Evolutionary conservation across 92 coral and sea anemone species (phyloP).

Genomic region (Zoanthus sociatus): DNA sequence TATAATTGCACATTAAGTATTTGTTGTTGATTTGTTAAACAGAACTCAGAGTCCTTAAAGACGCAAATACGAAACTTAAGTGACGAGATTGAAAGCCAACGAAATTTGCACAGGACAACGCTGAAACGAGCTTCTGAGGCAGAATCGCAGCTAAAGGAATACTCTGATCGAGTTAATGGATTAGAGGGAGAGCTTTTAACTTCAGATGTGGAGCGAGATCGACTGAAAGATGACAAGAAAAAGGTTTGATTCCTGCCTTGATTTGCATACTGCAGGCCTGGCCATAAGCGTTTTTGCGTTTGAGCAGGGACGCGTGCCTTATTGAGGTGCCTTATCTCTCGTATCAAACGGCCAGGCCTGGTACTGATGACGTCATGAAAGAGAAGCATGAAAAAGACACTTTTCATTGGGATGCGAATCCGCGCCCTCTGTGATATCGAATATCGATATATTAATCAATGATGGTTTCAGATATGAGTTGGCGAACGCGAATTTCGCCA

Average conservation of each 20-base stretch:
- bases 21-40: slow-evolving; percentile 25
- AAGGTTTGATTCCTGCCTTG: slow-evolving; percentile 66
- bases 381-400: too few species aligned
- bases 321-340: too few species aligned
- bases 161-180: slow-evolving; percentile 84
- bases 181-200: slow-evolving; percentile 94
- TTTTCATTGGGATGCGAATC: too few species aligned
- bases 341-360: too few species aligned
- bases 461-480: too few species aligned
- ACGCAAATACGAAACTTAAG: slow-evolving; percentile 81
- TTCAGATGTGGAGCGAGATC: slow-evolving; percentile 97
- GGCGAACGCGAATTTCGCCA: too few species aligned
- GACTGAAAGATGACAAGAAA: slow-evolving; percentile 86
- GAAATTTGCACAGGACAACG: slow-evolving; percentile 91
- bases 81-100: slow-evolving; percentile 95
- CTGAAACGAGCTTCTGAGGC: slow-evolving; percentile 95
- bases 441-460: too few species aligned
- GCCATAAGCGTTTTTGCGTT: not conserved
- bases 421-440: too few species aligned
- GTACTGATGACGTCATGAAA: too few species aligned
- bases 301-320: too few species aligned
- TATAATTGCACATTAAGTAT: not conserved
- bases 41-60: slow-evolving; percentile 86
- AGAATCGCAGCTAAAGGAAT: slow-evolving; percentile 87
- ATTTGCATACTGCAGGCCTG: not conserved